A percentile compares a stretch with the other conserved stretches of the same genome.
Evolutionary conservation across 2,888 invertebrate genomes (phyloP).

Genomic region (Lepidocyrtoides sp.): DNA sequence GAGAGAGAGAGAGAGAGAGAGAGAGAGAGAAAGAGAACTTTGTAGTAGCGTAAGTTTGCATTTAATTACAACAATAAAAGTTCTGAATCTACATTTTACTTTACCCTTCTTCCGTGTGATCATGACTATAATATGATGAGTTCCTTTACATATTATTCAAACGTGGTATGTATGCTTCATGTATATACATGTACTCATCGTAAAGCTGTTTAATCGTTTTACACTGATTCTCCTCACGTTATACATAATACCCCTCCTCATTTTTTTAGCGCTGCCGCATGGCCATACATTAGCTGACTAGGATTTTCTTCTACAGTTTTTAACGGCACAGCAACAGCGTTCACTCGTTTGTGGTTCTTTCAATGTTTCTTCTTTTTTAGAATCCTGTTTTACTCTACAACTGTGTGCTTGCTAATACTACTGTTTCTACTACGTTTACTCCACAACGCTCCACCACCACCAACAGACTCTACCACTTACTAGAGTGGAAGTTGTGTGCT

Average conservation of each 20-base stretch:
- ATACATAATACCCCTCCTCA: no score
- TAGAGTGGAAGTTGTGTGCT: background rate
- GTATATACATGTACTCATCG: background rate
- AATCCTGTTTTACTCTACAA: background rate
- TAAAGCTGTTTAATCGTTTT: background rate
- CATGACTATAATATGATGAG: no score
- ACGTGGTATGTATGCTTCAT: no score
- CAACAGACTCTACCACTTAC: background rate
- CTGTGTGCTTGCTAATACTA: background rate
- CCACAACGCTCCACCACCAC: background rate
- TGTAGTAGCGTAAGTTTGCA: background rate
- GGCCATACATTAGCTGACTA: background rate
- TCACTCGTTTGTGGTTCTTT: no score
- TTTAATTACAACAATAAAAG: background rate
- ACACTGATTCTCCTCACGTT: background rate
- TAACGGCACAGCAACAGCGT: background rate
- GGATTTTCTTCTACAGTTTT: background rate
- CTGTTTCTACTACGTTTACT: background rate
- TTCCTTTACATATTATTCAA: background rate
- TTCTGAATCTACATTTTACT: no score
- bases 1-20: background rate
- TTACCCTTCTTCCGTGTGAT: background rate
- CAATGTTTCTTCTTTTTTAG: background rate
- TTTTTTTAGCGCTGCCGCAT: background rate
- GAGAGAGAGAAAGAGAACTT: background rate